These are phyloP conservation scores for Eulithis testata DNA, from an alignment of 2,888 invertebrate species.

Conservation along the genomic window DNA sequence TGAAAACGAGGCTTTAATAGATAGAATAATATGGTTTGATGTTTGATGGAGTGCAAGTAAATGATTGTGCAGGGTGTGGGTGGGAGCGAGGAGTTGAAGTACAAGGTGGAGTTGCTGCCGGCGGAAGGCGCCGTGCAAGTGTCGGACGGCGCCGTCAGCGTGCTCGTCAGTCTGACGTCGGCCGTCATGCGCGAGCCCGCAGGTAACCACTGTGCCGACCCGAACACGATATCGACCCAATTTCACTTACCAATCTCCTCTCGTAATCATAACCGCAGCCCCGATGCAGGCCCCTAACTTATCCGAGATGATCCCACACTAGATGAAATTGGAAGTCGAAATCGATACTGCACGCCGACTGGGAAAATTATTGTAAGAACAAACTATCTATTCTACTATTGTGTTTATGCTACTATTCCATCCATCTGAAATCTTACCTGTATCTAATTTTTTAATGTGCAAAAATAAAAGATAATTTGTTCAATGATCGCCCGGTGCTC, in stretches of 20 bases:
- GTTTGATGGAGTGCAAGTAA: no score
- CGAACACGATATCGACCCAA: conserved; percentile 60
- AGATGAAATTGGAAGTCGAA: conserved; percentile 76
- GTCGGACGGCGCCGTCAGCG: conserved; percentile 90
- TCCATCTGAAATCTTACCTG: conserved; percentile 40
- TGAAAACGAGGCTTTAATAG: no score
- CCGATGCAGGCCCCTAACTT: conserved; percentile 16
- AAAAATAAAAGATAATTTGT: conserved; percentile 82
- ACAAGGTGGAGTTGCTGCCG: conserved; percentile 92
- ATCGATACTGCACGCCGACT: conserved; percentile 56
- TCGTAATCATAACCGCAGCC: conserved; percentile 10
- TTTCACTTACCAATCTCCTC: conserved; percentile 51
- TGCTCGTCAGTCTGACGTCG: conserved; percentile 96
- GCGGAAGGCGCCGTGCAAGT: conserved; percentile 94
- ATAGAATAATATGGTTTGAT: no score
- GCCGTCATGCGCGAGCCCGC: conserved; percentile 94
- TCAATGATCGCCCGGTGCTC: conserved; percentile 70
- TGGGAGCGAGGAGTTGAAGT: conserved; percentile 79
- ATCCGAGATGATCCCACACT: conserved; percentile 17
- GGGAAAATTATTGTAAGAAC: conserved; percentile 63
- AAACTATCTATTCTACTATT: conserved; percentile 74
- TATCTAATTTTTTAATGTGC: conserved; percentile 45
- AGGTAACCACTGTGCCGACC: conserved; percentile 70
- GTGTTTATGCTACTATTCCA: conserved; percentile 53
- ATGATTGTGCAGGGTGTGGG: conserved; percentile 52